Evolutionary conservation across 2,888 invertebrate genomes (phyloP).

Genomic region (Blastobasis adustella): DNA sequence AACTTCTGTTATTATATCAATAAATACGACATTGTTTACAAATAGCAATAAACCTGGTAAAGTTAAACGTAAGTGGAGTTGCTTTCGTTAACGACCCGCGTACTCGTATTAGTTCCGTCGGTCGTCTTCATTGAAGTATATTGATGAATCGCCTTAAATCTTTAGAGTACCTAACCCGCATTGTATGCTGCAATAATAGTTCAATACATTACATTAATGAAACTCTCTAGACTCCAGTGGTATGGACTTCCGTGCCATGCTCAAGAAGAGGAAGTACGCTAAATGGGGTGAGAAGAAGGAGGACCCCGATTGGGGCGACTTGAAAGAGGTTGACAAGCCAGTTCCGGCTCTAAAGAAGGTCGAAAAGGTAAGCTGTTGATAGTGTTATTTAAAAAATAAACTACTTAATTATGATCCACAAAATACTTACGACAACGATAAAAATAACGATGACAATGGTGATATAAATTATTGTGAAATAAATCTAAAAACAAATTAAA

Average conservation of each 20-base stretch:
- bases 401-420: too few species aligned
- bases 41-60: too few species aligned
- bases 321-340: slow-evolving; percentile 93
- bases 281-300: slow-evolving; percentile 94
- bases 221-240: slow-evolving; percentile 89
- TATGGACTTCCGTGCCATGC: slow-evolving; percentile 98
- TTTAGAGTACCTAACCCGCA: not conserved
- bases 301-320: slow-evolving; percentile 94
- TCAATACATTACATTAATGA: not conserved
- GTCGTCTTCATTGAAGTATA: too few species aligned
- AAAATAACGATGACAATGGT: slow-evolving; percentile 33
- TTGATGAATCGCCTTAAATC: too few species aligned
- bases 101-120: too few species aligned
- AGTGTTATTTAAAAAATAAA: too few species aligned
- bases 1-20: not conserved
- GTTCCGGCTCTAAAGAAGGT: slow-evolving; percentile 92
- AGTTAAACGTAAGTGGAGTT: too few species aligned
- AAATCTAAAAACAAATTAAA: slow-evolving; percentile 6
- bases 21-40: too few species aligned
- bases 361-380: slow-evolving; percentile 84
- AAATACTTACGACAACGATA: not conserved
- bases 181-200: too few species aligned
- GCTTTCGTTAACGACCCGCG: too few species aligned
- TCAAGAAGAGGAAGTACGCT: slow-evolving; percentile 96
- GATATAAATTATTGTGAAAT: slow-evolving; percentile 37